Base-by-base conservation (phyloP, 2,888 invertebrate species). In the Synergus japonicus region DNA sequence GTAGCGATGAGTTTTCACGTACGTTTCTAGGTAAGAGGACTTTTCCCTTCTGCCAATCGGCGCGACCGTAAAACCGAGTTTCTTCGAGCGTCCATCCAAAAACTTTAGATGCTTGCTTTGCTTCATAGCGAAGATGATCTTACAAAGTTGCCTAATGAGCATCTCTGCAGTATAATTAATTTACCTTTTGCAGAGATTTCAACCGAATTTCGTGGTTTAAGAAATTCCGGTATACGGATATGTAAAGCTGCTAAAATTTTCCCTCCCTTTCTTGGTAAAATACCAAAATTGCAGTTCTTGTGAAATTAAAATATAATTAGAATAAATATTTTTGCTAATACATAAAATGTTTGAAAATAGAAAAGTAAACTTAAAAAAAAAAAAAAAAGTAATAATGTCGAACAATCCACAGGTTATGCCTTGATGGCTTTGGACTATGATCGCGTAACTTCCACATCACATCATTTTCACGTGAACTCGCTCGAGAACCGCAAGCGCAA, bases 401-500 rank as follows among this genome's bases (percentile, higher is more conserved):
- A 0, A 18, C 15, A 58, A n/a, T 58, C 18, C 54, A 3, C 18
- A 10, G 13, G 1, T 29, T 29, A 63, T 63, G 60, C 12, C 12
- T 60, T 12, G 22, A 12, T 12, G 13, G 13, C 29, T 63, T 7
- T 29, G 63, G 29, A 29, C 29, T 63, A 4, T 29, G 63, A 12
- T 18, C 41, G 73, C 49, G 49, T 58, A 41, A 73, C 73, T 73
- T 73, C 49, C 54, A 29, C 54, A 18, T 58, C 41, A 54, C 37
- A 73, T 73, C 41, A 73, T 73, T 73, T 73, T 41, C 29, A 73
- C 54, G 54, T 73, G 73, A 73, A 73, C 73, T 73, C 41, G 5
- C 73, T 41, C 12, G 54, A 37, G 12, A 73, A 73, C 54, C 73
- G 18, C 73, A 73, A 73, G 54, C 73, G 18, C 73, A 73, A 73